A percentile compares a stretch with the other conserved stretches of the same genome.
phyloP scores from a whole-genome alignment of 2,888 invertebrate species.

The Nymphalis urticae region DNA sequence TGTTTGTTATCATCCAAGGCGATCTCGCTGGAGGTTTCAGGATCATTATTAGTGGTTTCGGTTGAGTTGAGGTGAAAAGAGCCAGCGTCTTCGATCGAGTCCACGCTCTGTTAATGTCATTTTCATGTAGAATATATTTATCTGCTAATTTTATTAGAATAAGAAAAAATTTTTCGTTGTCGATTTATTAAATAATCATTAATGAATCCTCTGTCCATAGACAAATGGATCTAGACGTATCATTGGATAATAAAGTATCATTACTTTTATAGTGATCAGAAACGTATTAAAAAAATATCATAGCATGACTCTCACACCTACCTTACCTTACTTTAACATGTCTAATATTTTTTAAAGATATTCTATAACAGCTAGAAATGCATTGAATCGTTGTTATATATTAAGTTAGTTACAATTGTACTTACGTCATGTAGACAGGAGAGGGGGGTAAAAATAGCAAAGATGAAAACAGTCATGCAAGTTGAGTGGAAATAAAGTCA shows the following conservation, averaged over 20 bases:
- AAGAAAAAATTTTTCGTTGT: neutral
- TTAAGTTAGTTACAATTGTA: neutral
- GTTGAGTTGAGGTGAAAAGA: constrained; percentile 87
- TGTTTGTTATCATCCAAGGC: constrained; percentile 87
- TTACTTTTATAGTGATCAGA: too few relatives aligned
- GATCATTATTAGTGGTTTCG: constrained; percentile 86
- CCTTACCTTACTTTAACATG: too few relatives aligned
- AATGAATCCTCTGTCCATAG: too few relatives aligned
- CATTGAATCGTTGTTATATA: neutral
- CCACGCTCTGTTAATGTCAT: constrained; percentile 85
- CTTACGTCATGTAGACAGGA: constrained; percentile 1
- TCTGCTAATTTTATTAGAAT: neutral
- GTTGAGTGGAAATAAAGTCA: constrained; percentile 27
- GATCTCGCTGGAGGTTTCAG: constrained; percentile 86
- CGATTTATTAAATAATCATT: neutral
- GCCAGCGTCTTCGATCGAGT: constrained; percentile 90
- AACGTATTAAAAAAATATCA: too few relatives aligned
- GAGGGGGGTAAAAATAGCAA: constrained; percentile 15
- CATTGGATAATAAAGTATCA: too few relatives aligned
- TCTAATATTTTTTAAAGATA: too few relatives aligned
- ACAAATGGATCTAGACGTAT: too few relatives aligned
- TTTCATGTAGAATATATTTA: neutral
- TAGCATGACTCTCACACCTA: too few relatives aligned
- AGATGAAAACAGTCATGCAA: constrained; percentile 38
- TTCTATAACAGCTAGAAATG: too few relatives aligned